A percentile compares a stretch with the other conserved stretches of the same genome.
These are phyloP conservation scores for Acleris holmiana DNA, from an alignment of 2,888 invertebrate genomes.

Conservation along the genomic window DNA sequence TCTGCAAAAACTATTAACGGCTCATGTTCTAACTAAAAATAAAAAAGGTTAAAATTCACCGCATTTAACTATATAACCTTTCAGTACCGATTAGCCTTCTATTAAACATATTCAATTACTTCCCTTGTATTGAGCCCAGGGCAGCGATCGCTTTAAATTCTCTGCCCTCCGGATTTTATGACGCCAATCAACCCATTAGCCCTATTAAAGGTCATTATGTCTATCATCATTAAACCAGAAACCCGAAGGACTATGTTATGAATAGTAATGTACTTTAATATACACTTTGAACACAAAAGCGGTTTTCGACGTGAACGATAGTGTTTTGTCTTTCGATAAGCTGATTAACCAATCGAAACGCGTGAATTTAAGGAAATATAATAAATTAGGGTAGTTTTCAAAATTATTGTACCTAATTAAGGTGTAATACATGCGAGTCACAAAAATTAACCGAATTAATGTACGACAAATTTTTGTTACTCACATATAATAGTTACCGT, in stretches of 20 bases:
- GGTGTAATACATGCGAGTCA: no score
- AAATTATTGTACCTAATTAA: no score
- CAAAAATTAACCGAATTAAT: no score
- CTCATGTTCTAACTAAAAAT: slow-evolving; percentile 1
- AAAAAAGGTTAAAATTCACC: neutral
- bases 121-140: slow-evolving; percentile 44
- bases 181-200: slow-evolving; percentile 70
- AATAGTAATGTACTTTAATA: slow-evolving; percentile 57
- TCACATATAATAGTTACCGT: no score
- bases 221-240: slow-evolving; percentile 62
- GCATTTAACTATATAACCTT: slow-evolving; percentile 5
- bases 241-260: slow-evolving; percentile 53
- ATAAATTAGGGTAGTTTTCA: no score
- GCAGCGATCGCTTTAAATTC: slow-evolving; percentile 34
- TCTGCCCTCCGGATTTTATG: slow-evolving; percentile 63
- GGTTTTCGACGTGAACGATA: slow-evolving; percentile 4
- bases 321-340: neutral
- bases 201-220: slow-evolving; percentile 69
- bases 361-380: no score
- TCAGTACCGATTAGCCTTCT: slow-evolving; percentile 44
- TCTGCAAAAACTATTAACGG: no score
- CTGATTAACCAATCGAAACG: slow-evolving; percentile 4
- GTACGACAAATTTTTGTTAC: no score
- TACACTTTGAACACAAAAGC: slow-evolving; percentile 24
- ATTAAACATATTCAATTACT: slow-evolving; percentile 65